A percentile compares a stretch with the other conserved stretches of the same genome.
Conservation (phyloP, 2,113 vertebrate genomes). For the Ondatra zibethicus region DNA sequence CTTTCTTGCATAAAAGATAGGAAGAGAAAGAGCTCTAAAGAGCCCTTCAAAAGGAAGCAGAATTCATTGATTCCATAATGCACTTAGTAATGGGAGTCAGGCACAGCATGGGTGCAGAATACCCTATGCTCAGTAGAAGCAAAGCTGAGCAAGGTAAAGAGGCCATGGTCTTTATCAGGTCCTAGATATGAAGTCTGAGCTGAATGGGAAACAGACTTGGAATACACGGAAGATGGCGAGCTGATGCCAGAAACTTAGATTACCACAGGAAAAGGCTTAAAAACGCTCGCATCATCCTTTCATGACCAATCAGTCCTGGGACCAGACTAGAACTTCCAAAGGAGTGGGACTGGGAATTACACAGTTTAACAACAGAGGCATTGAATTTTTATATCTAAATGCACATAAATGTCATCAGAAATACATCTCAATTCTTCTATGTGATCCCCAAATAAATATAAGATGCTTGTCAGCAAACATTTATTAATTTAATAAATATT, state of each 20-base stretch:
- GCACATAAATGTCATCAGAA: conserved; percentile 18
- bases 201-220: neutral
- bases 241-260: neutral
- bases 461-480: neutral
- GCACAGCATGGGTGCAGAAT: neutral
- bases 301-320: neutral
- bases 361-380: conserved; percentile 14
- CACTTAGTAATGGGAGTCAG: conserved; percentile 22
- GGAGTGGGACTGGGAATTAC: neutral
- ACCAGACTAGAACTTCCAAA: neutral
- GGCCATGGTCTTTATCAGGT: neutral
- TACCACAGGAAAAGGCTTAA: conserved; percentile 5
- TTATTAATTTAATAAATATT: conserved; percentile 59
- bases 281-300: neutral
- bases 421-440: conserved; percentile 19
- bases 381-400: conserved; percentile 31
- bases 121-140: neutral
- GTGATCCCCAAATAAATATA: conserved; percentile 42
- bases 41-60: conserved; percentile 50
- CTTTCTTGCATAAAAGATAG: conserved; percentile 51
- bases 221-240: neutral
- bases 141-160: neutral
- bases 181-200: neutral
- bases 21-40: conserved; percentile 22
- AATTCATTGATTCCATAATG: conserved; percentile 25